Conservation (phyloP, 1,140 invertebrate species). For the Rhagoletis pomonella region DNA sequence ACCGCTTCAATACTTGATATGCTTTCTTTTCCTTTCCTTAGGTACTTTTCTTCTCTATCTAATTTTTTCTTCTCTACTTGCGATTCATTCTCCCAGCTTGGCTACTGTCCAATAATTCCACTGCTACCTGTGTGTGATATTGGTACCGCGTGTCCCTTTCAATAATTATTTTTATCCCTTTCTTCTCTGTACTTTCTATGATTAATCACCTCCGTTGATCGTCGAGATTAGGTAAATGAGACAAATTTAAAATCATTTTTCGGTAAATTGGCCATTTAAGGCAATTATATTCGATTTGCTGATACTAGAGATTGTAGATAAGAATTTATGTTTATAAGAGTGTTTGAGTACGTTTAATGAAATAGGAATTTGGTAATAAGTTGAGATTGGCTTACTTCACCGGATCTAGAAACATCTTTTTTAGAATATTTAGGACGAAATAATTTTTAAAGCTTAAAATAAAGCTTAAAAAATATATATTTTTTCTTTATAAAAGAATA, state of each 20-base stretch:
- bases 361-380: no score
- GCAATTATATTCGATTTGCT: not conserved
- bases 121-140: not conserved
- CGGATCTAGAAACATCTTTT: no score
- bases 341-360: no score
- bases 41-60: not conserved
- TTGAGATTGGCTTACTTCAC: no score
- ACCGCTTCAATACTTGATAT: no score
- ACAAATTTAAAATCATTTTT: not conserved
- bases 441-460: no score
- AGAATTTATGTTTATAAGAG: not conserved
- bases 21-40: not conserved
- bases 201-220: conserved; percentile 28
- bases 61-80: not conserved
- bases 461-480: no score
- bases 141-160: not conserved
- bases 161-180: not conserved
- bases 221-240: conserved; percentile 48
- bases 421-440: no score
- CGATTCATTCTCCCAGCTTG: not conserved
- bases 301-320: not conserved
- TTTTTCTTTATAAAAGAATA: no score
- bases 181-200: not conserved
- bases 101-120: conserved; percentile 8
- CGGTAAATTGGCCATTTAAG: conserved; percentile 4